These are phyloP conservation scores for Oxycera nigricornis DNA, from an alignment of 2,888 invertebrate species.

Conservation along the genomic window DNA sequence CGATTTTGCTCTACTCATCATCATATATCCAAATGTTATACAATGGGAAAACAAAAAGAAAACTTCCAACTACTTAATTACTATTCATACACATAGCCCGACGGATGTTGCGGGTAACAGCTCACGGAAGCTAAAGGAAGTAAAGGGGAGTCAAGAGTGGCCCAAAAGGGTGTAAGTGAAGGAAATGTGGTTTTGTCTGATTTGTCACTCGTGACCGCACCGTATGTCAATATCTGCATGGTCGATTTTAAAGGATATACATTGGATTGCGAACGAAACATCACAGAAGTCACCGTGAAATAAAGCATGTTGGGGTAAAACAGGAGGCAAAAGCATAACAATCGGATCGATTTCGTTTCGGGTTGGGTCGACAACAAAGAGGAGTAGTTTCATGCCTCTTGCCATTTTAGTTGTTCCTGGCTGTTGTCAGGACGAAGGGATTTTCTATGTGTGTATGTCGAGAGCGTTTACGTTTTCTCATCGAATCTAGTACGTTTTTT, in stretches of 20 bases:
- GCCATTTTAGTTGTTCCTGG: not conserved
- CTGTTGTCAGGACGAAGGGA: not conserved
- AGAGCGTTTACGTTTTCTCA: not conserved
- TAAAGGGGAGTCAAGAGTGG: not conserved
- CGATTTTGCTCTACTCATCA: too few relatives aligned
- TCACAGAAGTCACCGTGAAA: not conserved
- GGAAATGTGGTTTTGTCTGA: slow-evolving; percentile 9
- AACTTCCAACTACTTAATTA: not conserved
- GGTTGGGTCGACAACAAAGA: slow-evolving; percentile 12
- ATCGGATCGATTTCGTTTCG: slow-evolving; percentile 30
- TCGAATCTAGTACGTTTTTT: slow-evolving; percentile 6
- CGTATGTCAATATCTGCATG: slow-evolving; percentile 2
- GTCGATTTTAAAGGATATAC: not conserved
- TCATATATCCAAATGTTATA: too few relatives aligned
- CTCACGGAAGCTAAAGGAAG: not conserved
- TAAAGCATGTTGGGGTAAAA: not conserved
- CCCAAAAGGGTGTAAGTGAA: not conserved
- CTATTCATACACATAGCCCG: not conserved
- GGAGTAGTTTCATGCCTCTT: not conserved
- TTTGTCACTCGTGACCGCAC: slow-evolving; percentile 30
- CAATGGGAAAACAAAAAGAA: not conserved
- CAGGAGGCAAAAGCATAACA: slow-evolving; percentile 16
- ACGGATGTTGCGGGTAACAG: not conserved
- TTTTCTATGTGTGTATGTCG: not conserved
- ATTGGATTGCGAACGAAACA: not conserved